Evolutionary conservation across 2,888 invertebrate genomes (phyloP).

Genomic region (Spialia ferax): DNA sequence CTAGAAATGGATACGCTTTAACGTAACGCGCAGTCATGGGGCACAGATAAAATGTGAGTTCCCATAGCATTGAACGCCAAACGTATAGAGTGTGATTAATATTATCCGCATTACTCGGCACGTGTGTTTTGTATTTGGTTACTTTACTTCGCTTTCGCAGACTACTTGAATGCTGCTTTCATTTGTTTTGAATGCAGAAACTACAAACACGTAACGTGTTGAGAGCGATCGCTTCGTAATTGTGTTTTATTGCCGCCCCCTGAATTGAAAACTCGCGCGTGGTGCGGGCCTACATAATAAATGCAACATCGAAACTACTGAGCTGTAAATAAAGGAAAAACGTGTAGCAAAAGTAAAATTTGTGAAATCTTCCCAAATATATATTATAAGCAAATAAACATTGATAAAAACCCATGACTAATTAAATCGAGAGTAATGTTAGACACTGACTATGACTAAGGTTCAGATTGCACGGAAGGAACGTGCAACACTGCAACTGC

Average conservation of each 20-base stretch:
- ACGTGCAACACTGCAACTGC: constrained; percentile 8
- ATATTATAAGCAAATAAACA: not conserved
- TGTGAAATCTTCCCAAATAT: not conserved
- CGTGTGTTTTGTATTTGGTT: not conserved
- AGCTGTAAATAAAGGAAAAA: constrained; percentile 7
- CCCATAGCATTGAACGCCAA: not conserved
- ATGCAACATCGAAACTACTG: constrained; percentile 8
- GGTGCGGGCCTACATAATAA: constrained; percentile 19
- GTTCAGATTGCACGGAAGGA: constrained; percentile 4
- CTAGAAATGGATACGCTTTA: constrained; percentile 10
- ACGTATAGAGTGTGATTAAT: not conserved
- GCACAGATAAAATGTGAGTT: not conserved
- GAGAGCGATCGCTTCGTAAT: constrained; percentile 7
- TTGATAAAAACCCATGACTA: not conserved
- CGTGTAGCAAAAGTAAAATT: not conserved
- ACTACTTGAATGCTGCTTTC: not conserved
- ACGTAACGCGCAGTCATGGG: constrained; percentile 1
- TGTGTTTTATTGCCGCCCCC: constrained; percentile 21
- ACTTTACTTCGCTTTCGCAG: not conserved
- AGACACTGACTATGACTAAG: no score
- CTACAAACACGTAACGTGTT: constrained; percentile 7
- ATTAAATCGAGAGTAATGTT: no score
- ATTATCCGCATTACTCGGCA: not conserved
- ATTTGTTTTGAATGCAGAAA: constrained; percentile 8
- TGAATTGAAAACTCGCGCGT: constrained; percentile 23